phyloP scores from a whole-genome alignment of 2,888 invertebrate genomes.

The Hoplodrina blanda region DNA sequence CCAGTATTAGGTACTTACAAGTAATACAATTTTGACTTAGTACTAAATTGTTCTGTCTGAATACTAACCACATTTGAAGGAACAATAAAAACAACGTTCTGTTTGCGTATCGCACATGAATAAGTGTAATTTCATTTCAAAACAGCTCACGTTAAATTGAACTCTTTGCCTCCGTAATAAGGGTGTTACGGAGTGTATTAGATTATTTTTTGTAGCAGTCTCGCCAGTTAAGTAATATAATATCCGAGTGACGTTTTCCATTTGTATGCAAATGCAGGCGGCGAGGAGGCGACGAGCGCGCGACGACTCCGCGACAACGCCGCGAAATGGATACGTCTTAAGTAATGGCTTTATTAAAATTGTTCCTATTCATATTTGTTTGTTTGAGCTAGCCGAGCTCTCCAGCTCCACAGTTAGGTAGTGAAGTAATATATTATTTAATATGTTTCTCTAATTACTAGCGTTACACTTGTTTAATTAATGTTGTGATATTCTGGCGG shows the following conservation, averaged over 20 bases:
- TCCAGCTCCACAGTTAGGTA: background rate
- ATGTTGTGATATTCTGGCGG: no score
- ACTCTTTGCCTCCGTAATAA: constrained; percentile 54
- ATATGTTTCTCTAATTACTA: background rate
- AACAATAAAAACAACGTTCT: constrained; percentile 65
- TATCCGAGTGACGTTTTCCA: constrained; percentile 83
- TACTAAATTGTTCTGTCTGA: constrained; percentile 59
- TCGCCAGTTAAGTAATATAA: constrained; percentile 77
- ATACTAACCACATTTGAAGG: constrained; percentile 63
- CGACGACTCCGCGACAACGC: constrained; percentile 55
- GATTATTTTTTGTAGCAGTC: constrained; percentile 67
- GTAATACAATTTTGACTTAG: constrained; percentile 52
- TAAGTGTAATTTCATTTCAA: constrained; percentile 51
- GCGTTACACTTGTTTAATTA: background rate
- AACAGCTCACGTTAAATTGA: constrained; percentile 47
- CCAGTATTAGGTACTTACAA: constrained; percentile 1
- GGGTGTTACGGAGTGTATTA: constrained; percentile 37
- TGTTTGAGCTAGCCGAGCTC: constrained; percentile 13
- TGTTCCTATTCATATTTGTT: constrained; percentile 55
- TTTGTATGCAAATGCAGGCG: constrained; percentile 85
- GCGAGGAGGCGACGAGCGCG: constrained; percentile 57
- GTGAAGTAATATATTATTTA: background rate
- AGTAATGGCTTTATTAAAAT: constrained; percentile 68
- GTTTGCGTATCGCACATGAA: constrained; percentile 56
- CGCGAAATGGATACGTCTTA: constrained; percentile 67